Evolutionary conservation across 2,888 invertebrate genomes (phyloP).

Genomic region (Erannis defoliaria): DNA sequence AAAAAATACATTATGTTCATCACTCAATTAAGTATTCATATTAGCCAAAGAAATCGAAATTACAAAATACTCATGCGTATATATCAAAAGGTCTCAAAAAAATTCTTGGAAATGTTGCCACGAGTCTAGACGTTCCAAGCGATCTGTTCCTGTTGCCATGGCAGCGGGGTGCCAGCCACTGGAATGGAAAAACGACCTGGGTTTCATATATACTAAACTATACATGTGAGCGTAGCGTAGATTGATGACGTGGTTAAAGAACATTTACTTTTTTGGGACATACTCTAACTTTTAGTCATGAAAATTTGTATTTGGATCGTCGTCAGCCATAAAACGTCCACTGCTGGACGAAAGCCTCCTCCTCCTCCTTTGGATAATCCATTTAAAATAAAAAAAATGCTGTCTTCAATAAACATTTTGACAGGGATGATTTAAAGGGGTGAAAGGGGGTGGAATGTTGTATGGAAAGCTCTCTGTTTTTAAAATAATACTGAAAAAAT

Average conservation of each 20-base stretch:
- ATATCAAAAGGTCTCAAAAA: slow-evolving; percentile 3
- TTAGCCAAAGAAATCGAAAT: background rate
- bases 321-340: too few species aligned
- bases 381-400: too few species aligned
- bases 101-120: slow-evolving; percentile 22
- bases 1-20: background rate
- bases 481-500: too few species aligned
- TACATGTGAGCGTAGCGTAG: background rate
- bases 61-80: slow-evolving; percentile 3
- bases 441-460: too few species aligned
- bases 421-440: too few species aligned
- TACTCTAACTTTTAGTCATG: too few species aligned
- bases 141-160: slow-evolving; percentile 10
- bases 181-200: background rate
- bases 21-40: slow-evolving; percentile 1
- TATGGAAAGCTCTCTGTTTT: too few species aligned
- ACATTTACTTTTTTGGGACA: background rate
- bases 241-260: background rate
- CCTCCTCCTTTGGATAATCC: too few species aligned
- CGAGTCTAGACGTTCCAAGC: slow-evolving; percentile 21
- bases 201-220: background rate
- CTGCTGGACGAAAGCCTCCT: too few species aligned
- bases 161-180: slow-evolving; percentile 1
- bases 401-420: too few species aligned
- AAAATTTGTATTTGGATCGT: too few species aligned